These are phyloP conservation scores for Oncorhynchus clarkii DNA, from an alignment of 2,113 vertebrate species.

Conservation along the genomic window DNA sequence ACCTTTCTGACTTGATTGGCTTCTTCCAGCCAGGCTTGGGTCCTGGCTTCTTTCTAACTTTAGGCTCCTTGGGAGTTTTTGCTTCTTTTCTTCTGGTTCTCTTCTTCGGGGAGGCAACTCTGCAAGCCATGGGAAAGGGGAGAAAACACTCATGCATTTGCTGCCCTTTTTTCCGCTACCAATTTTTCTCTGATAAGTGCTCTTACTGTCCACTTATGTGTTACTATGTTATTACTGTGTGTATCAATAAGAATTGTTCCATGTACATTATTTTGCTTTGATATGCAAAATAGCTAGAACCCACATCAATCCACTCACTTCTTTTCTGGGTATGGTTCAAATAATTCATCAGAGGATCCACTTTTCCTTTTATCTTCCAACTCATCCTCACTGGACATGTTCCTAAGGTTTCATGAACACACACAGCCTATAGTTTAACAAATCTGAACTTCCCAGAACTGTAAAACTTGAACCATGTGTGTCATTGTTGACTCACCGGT, in stretches of 20 bases:
- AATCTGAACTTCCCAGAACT: not conserved
- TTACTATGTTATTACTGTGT: not conserved
- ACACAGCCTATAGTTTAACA: not conserved
- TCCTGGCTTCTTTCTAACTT: conserved; percentile 88
- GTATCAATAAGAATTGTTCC: not conserved
- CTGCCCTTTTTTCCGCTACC: not conserved
- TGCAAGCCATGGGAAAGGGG: conserved; percentile 41
- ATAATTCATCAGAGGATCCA: conserved; percentile 78
- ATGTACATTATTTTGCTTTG: not conserved
- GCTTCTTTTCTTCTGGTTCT: conserved; percentile 59
- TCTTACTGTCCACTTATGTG: not conserved
- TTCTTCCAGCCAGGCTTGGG: conserved; percentile 97
- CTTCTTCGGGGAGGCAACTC: conserved; percentile 68
- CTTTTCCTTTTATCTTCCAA: conserved; percentile 68
- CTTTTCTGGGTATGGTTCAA: conserved; percentile 78
- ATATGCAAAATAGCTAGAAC: too few species aligned
- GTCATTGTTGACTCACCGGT: conserved; percentile 75
- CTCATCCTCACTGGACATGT: conserved; percentile 79
- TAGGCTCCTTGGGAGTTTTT: conserved; percentile 74
- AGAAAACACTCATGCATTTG: not conserved
- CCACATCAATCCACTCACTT: conserved; percentile 67
- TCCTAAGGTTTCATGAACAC: conserved; percentile 62
- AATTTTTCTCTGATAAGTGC: not conserved
- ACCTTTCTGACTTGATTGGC: conserved; percentile 88
- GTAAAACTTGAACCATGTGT: not conserved